Evolutionary conservation across 1,140 invertebrate species (phyloP).

Genomic region (Araneus ventricosus): DNA sequence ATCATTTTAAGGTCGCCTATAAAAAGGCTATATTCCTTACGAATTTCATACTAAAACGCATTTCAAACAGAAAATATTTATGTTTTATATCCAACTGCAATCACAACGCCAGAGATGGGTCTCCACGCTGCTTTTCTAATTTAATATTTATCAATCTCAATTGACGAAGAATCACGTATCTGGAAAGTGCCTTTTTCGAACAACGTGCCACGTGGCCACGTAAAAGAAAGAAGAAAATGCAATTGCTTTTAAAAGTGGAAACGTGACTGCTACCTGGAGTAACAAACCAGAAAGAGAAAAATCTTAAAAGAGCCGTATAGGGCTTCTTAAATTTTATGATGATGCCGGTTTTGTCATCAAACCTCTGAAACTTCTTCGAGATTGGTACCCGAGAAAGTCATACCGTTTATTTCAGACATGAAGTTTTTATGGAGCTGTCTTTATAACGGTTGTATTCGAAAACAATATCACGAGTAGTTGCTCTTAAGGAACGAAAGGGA

Average conservation of each 20-base stretch:
- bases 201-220: background rate
- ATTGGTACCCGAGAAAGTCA: background rate
- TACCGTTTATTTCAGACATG: background rate
- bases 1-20: background rate
- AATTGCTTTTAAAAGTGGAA: constrained; percentile 1
- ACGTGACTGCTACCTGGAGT: background rate
- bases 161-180: constrained; percentile 6
- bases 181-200: background rate
- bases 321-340: background rate
- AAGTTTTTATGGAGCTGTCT: background rate
- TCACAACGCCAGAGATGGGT: background rate
- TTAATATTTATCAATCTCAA: constrained; percentile 46
- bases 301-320: background rate
- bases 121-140: background rate
- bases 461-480: background rate
- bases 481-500: background rate
- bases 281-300: background rate
- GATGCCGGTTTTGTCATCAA: background rate
- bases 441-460: background rate
- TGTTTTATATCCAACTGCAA: background rate
- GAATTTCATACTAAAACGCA: background rate
- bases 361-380: background rate
- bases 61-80: constrained; percentile 5
- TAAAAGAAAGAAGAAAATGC: background rate
- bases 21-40: background rate